Base-by-base conservation (phyloP, 35 echinoderm and acorn worm genomes). In the Lytechinus pictus region DNA sequence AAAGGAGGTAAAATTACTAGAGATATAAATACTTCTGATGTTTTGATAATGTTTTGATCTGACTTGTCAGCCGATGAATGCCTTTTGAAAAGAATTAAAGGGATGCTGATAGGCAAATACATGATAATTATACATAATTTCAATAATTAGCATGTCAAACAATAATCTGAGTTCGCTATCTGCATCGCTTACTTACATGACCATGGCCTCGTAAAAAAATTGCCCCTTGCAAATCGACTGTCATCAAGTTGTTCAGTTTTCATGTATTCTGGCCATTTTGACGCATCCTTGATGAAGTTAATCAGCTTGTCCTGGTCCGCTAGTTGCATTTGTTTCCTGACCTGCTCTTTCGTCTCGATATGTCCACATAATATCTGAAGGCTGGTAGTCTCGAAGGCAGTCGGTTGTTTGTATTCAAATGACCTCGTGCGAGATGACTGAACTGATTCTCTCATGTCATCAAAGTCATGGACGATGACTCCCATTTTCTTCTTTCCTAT, bases 401-500 rank as follows among this genome's bases (percentile, higher is more conserved):
- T 90, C 14, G 88, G 88, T 54, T 90, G 88, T 44, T 90, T 90
- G 52, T 10, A 52, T 16, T 33, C 10, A 21, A 90, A 90, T 14
- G 29, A 90, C 33, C 29, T 8, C 88, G 12, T 44, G 3, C 88
- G 88, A 54, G 88, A 90, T 52, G 88, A 90, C 4, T 90, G 28
- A 54, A 21, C 88, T 44, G 29, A 21, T 14, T 52, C 27, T 3
- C 52, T 21, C 10, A 90, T 52, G 16, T 54, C 16, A 52, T 90
- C 16, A 54, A 90, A 90, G 52, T 90, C 88, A 54, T 90, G 88
- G 29, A 54, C 88, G 27, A 90, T 90, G 28, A 90, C 88, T 12
- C 29, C 88, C 27, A 90, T 90, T 9, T 90, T 90, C 2, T 90
- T 6, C 52, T 90, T 90, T 13, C 88, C 88, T 90, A 9, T 13